phyloP scores from a whole-genome alignment of 1,140 invertebrate genomes.

The Hylyphantes graminicola region DNA sequence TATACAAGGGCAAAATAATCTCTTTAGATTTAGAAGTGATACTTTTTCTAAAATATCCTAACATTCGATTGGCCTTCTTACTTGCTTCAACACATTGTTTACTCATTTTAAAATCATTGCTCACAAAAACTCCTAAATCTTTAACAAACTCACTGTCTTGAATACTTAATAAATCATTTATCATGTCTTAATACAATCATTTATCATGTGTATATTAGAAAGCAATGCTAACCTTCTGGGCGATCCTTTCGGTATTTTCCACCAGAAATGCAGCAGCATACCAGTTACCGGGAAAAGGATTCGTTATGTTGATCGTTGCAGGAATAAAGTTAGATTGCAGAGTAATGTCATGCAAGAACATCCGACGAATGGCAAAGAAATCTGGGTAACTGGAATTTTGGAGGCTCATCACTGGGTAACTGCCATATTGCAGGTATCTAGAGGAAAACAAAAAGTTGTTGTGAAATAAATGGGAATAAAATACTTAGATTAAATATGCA shows the following conservation, averaged over 20 bases:
- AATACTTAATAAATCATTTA: too few relatives aligned
- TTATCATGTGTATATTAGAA: neutral
- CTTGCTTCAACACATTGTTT: too few relatives aligned
- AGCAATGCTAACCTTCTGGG: constrained; percentile 70
- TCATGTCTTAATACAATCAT: too few relatives aligned
- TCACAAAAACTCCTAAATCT: too few relatives aligned
- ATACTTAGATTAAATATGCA: too few relatives aligned
- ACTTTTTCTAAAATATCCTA: too few relatives aligned
- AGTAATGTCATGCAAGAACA: constrained; percentile 55
- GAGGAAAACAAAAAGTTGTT: neutral
- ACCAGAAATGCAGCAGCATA: constrained; percentile 81
- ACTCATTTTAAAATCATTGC: too few relatives aligned
- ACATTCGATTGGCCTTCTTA: too few relatives aligned
- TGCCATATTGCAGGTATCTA: constrained; percentile 76
- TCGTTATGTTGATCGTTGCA: constrained; percentile 58
- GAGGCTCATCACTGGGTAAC: constrained; percentile 81
- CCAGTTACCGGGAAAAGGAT: constrained; percentile 80
- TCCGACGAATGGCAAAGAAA: constrained; percentile 71
- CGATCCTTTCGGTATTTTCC: constrained; percentile 72
- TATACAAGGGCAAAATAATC: too few relatives aligned
- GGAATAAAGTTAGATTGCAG: constrained; percentile 51
- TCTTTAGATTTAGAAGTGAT: too few relatives aligned
- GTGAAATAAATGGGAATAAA: neutral
- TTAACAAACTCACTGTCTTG: too few relatives aligned
- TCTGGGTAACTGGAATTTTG: constrained; percentile 77